A percentile compares a stretch with the other conserved stretches of the same genome.
Conservation (phyloP, 2,888 invertebrate species). For the Eurois occulta region DNA sequence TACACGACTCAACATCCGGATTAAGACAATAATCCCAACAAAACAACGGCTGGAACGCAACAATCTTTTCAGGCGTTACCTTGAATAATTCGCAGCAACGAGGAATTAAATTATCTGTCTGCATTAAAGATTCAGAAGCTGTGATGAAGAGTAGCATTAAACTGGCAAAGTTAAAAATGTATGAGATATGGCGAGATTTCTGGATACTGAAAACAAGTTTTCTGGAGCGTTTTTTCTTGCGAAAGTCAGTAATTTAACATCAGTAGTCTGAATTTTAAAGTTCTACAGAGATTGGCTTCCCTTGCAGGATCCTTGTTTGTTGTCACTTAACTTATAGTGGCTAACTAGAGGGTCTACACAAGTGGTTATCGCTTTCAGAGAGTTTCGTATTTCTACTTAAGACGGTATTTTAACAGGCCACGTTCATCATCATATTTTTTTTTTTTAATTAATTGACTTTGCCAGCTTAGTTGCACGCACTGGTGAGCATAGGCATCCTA, state of each 20-base stretch:
- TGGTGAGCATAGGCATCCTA: background rate
- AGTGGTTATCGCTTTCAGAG: background rate
- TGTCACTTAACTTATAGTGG: too few species aligned
- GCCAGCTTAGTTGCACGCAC: background rate
- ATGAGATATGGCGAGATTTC: constrained; percentile 59
- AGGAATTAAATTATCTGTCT: constrained; percentile 72
- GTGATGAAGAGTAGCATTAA: constrained; percentile 61
- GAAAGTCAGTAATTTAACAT: constrained; percentile 16
- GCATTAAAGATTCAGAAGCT: constrained; percentile 62
- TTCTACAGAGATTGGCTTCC: background rate
- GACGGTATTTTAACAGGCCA: background rate
- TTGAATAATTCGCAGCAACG: constrained; percentile 68
- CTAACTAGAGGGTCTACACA: background rate
- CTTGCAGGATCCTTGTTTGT: background rate
- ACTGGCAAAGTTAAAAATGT: constrained; percentile 59
- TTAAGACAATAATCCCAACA: constrained; percentile 63
- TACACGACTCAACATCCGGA: constrained; percentile 54
- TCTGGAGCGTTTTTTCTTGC: constrained; percentile 40
- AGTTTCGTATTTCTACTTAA: background rate
- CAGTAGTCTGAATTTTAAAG: constrained; percentile 29
- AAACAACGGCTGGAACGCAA: constrained; percentile 42
- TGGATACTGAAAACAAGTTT: constrained; percentile 27
- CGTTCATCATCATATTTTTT: background rate
- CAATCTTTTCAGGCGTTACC: constrained; percentile 65
- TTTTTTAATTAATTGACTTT: background rate